These are phyloP conservation scores for Nothocercus julius DNA, from an alignment of 2,113 vertebrate genomes.

Conservation along the genomic window DNA sequence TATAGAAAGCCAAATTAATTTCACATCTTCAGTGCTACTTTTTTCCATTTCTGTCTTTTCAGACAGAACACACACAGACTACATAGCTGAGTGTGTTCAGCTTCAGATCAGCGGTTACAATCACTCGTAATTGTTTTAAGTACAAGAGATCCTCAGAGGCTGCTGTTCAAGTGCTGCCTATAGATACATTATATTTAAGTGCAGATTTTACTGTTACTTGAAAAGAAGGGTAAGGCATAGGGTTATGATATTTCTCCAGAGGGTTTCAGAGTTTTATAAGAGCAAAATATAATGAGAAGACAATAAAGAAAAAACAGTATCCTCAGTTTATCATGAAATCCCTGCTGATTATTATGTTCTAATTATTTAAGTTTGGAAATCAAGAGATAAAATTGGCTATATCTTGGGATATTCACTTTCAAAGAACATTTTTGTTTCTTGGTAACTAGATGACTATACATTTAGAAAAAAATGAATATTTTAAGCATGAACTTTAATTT, in stretches of 20 bases:
- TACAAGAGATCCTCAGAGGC: constrained; percentile 20
- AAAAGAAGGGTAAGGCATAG: neutral
- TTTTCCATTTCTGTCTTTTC: neutral
- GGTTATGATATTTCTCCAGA: neutral
- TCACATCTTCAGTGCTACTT: neutral
- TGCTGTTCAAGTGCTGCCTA: constrained; percentile 7
- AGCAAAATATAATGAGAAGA: neutral
- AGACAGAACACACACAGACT: neutral
- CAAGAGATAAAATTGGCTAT: neutral
- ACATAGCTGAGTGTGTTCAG: neutral
- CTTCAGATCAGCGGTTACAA: neutral
- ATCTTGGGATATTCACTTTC: neutral
- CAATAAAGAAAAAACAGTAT: neutral
- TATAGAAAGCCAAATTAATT: neutral
- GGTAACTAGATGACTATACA: neutral
- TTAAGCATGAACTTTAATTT: neutral
- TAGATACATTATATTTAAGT: neutral
- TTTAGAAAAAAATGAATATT: neutral
- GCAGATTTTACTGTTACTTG: neutral
- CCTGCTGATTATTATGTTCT: neutral
- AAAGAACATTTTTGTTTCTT: neutral
- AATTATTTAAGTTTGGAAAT: neutral
- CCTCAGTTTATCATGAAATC: neutral
- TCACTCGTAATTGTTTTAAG: constrained; percentile 12
- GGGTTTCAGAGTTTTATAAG: neutral